These are phyloP conservation scores for Tragelaphus scriptus DNA, from an alignment of 2,113 vertebrate genomes.

Conservation along the genomic window DNA sequence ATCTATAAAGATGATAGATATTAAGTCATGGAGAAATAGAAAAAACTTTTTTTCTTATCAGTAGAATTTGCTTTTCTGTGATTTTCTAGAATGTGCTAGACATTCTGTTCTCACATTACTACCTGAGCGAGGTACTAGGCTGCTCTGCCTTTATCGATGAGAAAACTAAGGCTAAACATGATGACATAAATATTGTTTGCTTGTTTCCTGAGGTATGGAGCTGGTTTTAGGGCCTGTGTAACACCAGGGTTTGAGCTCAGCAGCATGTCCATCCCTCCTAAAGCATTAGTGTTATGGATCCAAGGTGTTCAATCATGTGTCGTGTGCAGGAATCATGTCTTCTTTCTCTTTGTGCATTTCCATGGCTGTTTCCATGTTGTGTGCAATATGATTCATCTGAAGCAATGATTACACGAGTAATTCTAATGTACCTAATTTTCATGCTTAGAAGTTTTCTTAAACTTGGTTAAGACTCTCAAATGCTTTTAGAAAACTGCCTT, in stretches of 20 bases:
- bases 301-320: background rate
- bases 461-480: background rate
- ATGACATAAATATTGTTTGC: background rate
- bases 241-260: background rate
- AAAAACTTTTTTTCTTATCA: background rate
- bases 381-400: background rate
- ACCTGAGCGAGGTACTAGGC: background rate
- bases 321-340: background rate
- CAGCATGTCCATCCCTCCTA: background rate
- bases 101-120: background rate
- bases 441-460: background rate
- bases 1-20: background rate
- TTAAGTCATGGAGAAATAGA: background rate
- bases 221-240: background rate
- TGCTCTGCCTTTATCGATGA: background rate
- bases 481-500: background rate
- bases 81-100: background rate
- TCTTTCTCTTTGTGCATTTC: background rate
- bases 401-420: background rate
- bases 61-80: background rate
- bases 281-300: background rate
- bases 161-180: background rate
- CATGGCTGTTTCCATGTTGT: accelerated
- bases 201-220: background rate
- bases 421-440: background rate